Conservation (phyloP, 2,797 vertebrate genomes). For the Todus mexicanus region DNA sequence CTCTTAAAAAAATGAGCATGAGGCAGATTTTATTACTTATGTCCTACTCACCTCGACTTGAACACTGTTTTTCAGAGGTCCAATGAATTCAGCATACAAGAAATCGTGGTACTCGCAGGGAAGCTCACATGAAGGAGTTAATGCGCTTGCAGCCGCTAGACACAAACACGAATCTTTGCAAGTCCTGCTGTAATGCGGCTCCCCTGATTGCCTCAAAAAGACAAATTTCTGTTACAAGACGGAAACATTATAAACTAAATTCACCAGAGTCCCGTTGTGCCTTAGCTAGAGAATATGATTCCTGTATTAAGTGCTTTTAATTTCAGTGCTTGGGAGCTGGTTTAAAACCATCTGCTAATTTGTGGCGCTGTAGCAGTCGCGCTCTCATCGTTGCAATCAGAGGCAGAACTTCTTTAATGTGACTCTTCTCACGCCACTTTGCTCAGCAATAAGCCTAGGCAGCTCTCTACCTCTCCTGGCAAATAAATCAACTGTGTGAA, state of each 20-base stretch:
- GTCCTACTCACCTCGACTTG: background rate
- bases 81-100: background rate
- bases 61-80: background rate
- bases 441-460: background rate
- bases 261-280: slow-evolving; percentile 53
- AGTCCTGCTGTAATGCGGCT: slow-evolving; percentile 54
- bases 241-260: slow-evolving; percentile 62
- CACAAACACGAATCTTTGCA: slow-evolving; percentile 7
- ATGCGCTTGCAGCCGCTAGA: background rate
- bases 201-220: slow-evolving; percentile 64
- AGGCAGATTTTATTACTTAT: background rate
- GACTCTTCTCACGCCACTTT: slow-evolving; percentile 10
- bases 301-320: slow-evolving; percentile 68
- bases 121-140: slow-evolving; percentile 48
- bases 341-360: slow-evolving; percentile 53
- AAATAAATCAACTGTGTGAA: slow-evolving; percentile 27
- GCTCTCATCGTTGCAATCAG: background rate
- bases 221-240: slow-evolving; percentile 50
- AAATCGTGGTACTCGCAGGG: background rate
- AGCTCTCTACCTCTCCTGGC: slow-evolving; percentile 36
- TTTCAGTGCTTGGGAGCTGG: slow-evolving; percentile 55
- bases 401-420: slow-evolving; percentile 19
- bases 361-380: background rate
- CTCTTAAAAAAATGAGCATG: background rate
- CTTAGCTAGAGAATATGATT: slow-evolving; percentile 59